Evolutionary conservation across 2,797 vertebrate species (phyloP), one percentile per base, ranked within the genome.

Genomic region (Gobio occitaniae): DNA sequence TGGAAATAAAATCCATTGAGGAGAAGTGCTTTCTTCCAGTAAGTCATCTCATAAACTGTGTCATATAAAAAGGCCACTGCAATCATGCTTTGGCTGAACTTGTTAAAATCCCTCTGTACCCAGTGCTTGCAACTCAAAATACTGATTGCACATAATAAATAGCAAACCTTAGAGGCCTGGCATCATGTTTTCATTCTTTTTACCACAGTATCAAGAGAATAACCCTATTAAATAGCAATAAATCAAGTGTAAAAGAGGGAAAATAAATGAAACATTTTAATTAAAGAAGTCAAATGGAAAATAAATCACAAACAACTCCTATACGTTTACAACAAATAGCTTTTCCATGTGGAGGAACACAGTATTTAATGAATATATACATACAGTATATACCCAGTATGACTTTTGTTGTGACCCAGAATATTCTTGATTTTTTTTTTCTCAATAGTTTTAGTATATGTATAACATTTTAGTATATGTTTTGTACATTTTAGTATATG

Each of bases 171-270:
- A 75, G 29, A 66, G 47, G 68, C n/a, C 19, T 63, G 19, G 17
- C 66, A 74, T 41, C 80, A 87, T 81, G 72, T 65, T 72, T 79
- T 84, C 56, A 41, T 52, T 82, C 65, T 63, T 48, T 52, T 68
- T 29, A 54, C 47, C n/a, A 15, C 47, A 9, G 21, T 83, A 41
- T 50, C 52, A 75, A 52, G 56, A 75, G 44, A 83, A 50, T 47
- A 32, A 50, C 6, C 25, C 59, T 9, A 17, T 47, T 63, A 36
- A n/a, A 48, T 25, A 48, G 69, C 11, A 4, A 61, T 47, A 74
- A 82, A 50, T 16, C 32, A 74, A 82, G 56, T 48, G 17, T 74
- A 36, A 47, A 48, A 63, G 17, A 17, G 3, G 44, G 5, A 65
- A n/a, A 75, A 50, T 65, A 12, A 75, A 83, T 65, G 29, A 11